Evolutionary conservation across 2,797 vertebrate genomes (phyloP).

Genomic region (Sebastes flavidus): DNA sequence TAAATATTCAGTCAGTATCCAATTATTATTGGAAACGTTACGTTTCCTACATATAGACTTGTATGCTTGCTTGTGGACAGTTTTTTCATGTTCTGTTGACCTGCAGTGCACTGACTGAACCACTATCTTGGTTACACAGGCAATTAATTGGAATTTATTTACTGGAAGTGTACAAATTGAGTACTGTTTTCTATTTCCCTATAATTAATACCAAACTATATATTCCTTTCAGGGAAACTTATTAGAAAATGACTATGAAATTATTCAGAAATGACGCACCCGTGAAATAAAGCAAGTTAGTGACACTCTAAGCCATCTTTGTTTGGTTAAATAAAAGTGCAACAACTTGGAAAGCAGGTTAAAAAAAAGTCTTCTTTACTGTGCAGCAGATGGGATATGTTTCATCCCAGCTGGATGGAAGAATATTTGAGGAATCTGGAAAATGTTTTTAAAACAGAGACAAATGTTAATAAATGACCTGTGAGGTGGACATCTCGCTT

Average conservation of each 20-base stretch:
- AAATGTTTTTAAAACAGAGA: not conserved
- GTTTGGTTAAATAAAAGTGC: not conserved
- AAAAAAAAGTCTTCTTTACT: not conserved
- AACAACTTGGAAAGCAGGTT: not conserved
- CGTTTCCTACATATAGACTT: not conserved
- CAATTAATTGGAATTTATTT: not conserved
- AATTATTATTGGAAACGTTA: not conserved
- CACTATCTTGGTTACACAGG: not conserved
- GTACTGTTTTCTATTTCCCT: not conserved
- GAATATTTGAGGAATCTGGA: not conserved
- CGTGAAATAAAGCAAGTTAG: not conserved
- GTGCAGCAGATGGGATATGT: not conserved
- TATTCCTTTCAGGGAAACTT: not conserved
- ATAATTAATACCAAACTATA: not conserved
- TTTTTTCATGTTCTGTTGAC: not conserved
- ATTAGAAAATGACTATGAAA: not conserved
- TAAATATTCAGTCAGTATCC: not conserved
- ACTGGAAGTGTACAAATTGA: not conserved
- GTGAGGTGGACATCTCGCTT: not conserved
- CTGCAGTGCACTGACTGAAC: not conserved
- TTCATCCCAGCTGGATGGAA: not conserved
- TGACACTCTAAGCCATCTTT: not conserved
- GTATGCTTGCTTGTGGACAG: not conserved
- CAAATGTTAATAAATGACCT: not conserved
- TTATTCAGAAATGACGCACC: not conserved